A percentile compares a stretch with the other conserved stretches of the same genome.
phyloP scores from a whole-genome alignment of 2,113 vertebrate species.

The Phasianus colchicus region DNA sequence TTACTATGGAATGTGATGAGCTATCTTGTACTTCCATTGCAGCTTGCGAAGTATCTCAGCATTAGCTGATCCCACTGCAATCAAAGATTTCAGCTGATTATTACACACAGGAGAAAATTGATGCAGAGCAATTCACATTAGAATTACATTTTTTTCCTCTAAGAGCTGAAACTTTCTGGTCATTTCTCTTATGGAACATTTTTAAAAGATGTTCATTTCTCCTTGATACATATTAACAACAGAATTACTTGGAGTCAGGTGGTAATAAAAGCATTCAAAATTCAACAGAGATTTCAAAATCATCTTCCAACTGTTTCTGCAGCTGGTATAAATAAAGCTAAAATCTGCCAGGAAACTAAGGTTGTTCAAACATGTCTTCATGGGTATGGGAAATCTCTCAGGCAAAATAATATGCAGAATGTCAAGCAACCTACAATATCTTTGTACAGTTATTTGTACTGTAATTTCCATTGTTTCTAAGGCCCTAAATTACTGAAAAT shows the following conservation, averaged over 20 bases:
- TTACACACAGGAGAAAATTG: not conserved
- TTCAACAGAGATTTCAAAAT: slow-evolving; percentile 11
- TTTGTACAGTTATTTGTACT: not conserved
- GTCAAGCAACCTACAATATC: not conserved
- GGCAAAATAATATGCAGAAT: not conserved
- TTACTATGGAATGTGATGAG: not conserved
- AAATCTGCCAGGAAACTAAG: not conserved
- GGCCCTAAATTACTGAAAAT: not conserved
- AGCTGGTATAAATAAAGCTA: slow-evolving; percentile 14
- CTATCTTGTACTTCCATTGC: not conserved
- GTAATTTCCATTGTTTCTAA: not conserved
- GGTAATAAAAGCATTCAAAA: slow-evolving; percentile 18
- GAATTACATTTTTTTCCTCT: not conserved
- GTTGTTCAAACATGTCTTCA: not conserved
- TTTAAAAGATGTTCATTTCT: not conserved
- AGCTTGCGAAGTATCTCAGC: not conserved
- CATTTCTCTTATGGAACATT: not conserved
- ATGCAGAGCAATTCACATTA: not conserved
- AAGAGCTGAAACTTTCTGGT: not conserved
- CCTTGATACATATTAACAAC: not conserved
- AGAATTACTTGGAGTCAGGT: not conserved
- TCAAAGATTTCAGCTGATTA: not conserved
- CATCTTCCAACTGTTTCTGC: slow-evolving; percentile 15
- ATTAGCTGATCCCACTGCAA: slow-evolving; percentile 1
- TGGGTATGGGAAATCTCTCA: not conserved